These are phyloP conservation scores for Craniophora ligustri DNA, from an alignment of 2,888 invertebrate species.

Conservation along the genomic window DNA sequence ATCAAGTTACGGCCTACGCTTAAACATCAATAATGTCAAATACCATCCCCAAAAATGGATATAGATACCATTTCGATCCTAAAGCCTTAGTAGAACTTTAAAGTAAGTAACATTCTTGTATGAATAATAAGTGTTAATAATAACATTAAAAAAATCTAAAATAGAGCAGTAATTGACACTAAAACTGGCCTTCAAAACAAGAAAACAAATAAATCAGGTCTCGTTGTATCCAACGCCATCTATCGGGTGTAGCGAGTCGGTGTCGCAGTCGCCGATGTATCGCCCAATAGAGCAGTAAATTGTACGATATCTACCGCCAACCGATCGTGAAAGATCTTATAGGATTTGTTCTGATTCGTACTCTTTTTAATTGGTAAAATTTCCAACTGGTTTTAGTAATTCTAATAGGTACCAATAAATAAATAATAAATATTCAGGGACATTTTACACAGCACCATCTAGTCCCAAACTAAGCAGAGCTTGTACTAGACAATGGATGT, in stretches of 20 bases:
- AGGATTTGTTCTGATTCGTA: conserved; percentile 7
- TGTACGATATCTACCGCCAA: conserved; percentile 60
- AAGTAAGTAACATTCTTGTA: no score
- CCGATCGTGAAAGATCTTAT: conserved; percentile 65
- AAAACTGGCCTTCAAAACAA: conserved; percentile 15
- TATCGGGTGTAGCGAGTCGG: conserved; percentile 41
- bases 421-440: no score
- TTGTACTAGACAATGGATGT: no score
- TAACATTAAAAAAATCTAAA: no score
- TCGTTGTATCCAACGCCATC: conserved; percentile 43
- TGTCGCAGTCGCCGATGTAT: conserved; percentile 68
- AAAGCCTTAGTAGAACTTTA: no score
- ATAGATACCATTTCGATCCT: no score
- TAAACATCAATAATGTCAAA: background rate
- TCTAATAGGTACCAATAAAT: no score
- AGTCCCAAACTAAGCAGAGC: no score
- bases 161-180: conserved; percentile 2
- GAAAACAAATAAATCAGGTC: conserved; percentile 34
- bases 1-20: no score
- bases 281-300: conserved; percentile 72
- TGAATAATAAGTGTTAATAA: no score
- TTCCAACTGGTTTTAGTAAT: background rate
- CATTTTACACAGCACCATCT: no score
- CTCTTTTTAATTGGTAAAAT: background rate
- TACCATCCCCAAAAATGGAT: no score